Evolutionary conservation across 2,888 invertebrate genomes (phyloP).

Genomic region (Chloroclysta siterata): DNA sequence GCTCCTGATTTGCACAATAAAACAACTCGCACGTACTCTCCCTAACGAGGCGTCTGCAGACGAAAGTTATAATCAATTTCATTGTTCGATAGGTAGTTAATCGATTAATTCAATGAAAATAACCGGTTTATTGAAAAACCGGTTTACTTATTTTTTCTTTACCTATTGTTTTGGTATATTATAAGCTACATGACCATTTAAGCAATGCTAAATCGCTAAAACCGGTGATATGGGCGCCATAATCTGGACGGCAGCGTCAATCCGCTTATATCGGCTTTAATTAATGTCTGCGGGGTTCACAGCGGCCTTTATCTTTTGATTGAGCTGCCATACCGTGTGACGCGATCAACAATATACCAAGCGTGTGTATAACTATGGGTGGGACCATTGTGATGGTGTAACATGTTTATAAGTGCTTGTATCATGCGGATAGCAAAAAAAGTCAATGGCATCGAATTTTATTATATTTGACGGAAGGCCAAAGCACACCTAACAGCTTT

Average conservation of each 20-base stretch:
- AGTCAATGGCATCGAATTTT: no score
- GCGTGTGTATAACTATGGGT: constrained; percentile 7
- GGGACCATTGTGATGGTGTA: constrained; percentile 5
- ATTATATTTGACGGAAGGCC: neutral
- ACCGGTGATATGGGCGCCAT: constrained; percentile 33
- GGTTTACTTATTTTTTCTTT: neutral
- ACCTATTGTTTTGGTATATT: neutral
- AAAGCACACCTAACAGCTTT: no score
- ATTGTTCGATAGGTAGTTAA: constrained; percentile 31
- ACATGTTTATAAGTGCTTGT: constrained; percentile 5
- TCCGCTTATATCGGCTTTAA: constrained; percentile 75
- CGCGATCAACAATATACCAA: constrained; percentile 34
- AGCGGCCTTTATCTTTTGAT: constrained; percentile 79
- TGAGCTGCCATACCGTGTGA: constrained; percentile 56
- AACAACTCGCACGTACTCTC: constrained; percentile 61
- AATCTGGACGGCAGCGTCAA: constrained; percentile 59
- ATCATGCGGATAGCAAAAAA: neutral
- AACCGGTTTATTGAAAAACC: constrained; percentile 12
- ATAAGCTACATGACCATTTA: neutral
- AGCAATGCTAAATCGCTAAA: constrained; percentile 11
- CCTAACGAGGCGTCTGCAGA: constrained; percentile 61
- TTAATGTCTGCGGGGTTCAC: constrained; percentile 67
- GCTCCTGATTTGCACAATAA: constrained; percentile 78
- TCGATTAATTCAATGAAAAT: constrained; percentile 26
- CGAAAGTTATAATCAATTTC: constrained; percentile 53